A percentile compares a stretch with the other conserved stretches of the same genome.
Evolutionary conservation across 2,888 invertebrate species (phyloP).

Genomic region (Acanthosepion esculentum): DNA sequence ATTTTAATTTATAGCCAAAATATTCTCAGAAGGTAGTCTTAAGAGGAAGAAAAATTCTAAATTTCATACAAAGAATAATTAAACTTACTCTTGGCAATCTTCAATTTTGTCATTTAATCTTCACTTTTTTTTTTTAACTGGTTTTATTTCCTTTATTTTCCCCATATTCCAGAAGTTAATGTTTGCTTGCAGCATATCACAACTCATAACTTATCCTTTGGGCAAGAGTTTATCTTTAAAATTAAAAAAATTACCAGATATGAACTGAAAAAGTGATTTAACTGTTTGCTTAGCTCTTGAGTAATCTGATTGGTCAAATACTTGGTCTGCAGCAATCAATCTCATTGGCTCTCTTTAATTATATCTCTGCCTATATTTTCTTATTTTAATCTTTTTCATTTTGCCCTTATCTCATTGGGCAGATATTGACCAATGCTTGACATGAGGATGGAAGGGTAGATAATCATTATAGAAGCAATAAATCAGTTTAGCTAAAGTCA

Average conservation of each 20-base stretch:
- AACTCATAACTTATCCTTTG: conserved; percentile 33
- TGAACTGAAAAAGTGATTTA: conserved; percentile 15
- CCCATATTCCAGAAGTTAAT: neutral
- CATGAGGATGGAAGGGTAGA: neutral
- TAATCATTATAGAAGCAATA: neutral
- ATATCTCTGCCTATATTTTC: conserved; percentile 5
- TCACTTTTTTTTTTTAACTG: neutral
- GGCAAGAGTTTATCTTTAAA: neutral
- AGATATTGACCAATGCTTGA: conserved; percentile 7
- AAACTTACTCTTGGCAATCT: neutral
- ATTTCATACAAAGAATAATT: neutral
- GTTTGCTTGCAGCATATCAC: conserved; percentile 1
- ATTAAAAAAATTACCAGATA: neutral
- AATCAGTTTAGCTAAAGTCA: neutral
- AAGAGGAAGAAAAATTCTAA: neutral
- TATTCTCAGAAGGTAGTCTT: too few relatives aligned
- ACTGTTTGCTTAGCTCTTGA: conserved; percentile 14
- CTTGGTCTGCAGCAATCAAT: neutral
- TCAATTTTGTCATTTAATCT: neutral
- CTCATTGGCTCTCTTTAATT: neutral
- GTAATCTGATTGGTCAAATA: conserved; percentile 33
- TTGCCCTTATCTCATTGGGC: neutral
- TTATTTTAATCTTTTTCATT: conserved; percentile 33
- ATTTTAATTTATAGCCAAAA: too few relatives aligned
- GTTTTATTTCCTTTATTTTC: neutral